These are phyloP conservation scores for Sycophila sp. DNA, from an alignment of 1,140 invertebrate species.

Conservation along the genomic window DNA sequence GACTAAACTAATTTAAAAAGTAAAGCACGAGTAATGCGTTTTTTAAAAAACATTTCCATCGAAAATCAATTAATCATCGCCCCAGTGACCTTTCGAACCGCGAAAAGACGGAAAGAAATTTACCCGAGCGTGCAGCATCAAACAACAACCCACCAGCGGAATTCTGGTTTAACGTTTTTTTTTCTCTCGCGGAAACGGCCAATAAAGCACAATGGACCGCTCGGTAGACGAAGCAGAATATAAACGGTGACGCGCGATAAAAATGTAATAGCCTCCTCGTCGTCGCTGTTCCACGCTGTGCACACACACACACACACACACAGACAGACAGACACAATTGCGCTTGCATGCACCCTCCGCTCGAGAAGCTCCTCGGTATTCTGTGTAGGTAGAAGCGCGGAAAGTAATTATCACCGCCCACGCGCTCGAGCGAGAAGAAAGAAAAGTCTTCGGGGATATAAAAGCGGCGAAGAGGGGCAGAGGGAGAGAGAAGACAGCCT, in stretches of 20 bases:
- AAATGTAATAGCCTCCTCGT: slow-evolving; percentile 2
- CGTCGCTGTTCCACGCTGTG: neutral
- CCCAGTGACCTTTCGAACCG: too few relatives aligned
- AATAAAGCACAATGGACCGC: slow-evolving; percentile 11
- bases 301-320: neutral
- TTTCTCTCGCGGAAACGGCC: neutral
- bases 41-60: neutral
- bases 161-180: too few relatives aligned
- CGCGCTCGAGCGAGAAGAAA: neutral
- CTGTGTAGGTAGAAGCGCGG: neutral
- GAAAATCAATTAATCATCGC: too few relatives aligned
- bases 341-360: too few relatives aligned
- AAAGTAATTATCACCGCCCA: slow-evolving; percentile 13
- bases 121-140: too few relatives aligned
- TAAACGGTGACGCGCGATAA: neutral
- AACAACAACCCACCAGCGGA: too few relatives aligned
- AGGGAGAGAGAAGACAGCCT: neutral
- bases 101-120: too few relatives aligned
- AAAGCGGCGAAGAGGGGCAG: neutral
- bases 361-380: neutral
- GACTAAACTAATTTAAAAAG: neutral
- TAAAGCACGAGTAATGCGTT: neutral
- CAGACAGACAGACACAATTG: too few relatives aligned
- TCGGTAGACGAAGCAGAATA: too few relatives aligned
- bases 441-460: neutral